These are phyloP conservation scores for Drepana falcataria DNA, from an alignment of 2,888 invertebrate species.

Conservation along the genomic window DNA sequence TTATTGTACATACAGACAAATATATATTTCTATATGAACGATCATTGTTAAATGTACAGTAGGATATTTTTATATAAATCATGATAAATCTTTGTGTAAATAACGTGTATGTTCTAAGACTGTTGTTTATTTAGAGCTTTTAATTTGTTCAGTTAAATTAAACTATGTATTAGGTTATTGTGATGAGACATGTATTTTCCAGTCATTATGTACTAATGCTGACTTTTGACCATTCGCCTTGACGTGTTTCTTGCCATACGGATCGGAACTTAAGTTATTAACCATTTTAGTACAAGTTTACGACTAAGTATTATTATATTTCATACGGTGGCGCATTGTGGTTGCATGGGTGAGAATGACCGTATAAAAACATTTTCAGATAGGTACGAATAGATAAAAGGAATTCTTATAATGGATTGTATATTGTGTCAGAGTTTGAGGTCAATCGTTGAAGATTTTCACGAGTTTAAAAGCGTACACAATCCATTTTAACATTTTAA, in stretches of 20 bases:
- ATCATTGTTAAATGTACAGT: constrained; percentile 74
- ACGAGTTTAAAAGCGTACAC: too few relatives aligned
- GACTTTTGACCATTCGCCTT: constrained; percentile 17
- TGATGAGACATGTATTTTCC: constrained; percentile 70
- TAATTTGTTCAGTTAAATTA: constrained; percentile 69
- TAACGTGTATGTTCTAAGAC: constrained; percentile 75
- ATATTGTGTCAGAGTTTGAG: too few relatives aligned
- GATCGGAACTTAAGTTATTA: constrained; percentile 25
- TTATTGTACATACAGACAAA: constrained; percentile 67
- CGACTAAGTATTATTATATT: constrained; percentile 3
- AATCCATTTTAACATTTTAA: too few relatives aligned
- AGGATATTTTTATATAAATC: constrained; percentile 70
- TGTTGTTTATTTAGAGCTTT: constrained; percentile 77
- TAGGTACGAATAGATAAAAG: too few relatives aligned
- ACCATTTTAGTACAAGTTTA: constrained; percentile 31
- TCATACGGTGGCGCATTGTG: too few relatives aligned
- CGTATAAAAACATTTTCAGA: too few relatives aligned
- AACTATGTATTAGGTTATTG: constrained; percentile 50
- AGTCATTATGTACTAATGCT: constrained; percentile 51
- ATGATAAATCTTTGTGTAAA: constrained; percentile 67
- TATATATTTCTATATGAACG: constrained; percentile 72
- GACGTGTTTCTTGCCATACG: constrained; percentile 38
- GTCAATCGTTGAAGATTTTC: too few relatives aligned
- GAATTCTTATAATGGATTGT: too few relatives aligned
- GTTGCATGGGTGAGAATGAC: too few relatives aligned